Conservation (phyloP, 2,797 vertebrate species). For the Crenichthys baileyi region DNA sequence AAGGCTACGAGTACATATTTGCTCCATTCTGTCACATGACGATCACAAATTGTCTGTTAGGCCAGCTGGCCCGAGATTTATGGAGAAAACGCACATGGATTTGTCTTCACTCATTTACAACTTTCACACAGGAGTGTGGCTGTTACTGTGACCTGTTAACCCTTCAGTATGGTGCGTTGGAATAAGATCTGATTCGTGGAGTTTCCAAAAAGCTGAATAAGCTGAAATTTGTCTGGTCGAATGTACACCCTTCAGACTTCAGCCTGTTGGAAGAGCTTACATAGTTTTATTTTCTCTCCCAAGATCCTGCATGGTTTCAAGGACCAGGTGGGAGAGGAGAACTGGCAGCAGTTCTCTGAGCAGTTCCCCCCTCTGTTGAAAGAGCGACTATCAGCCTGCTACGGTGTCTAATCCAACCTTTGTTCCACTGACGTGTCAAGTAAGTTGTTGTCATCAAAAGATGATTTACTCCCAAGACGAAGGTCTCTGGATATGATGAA, state of each 20-base stretch:
- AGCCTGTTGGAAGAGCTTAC: not conserved
- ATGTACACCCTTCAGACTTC: not conserved
- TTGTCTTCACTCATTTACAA: too few species aligned
- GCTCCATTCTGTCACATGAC: too few species aligned
- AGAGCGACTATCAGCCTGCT: constrained; percentile 93
- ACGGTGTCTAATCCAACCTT: constrained; percentile 86
- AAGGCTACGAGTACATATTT: too few species aligned
- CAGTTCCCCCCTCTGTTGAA: constrained; percentile 95
- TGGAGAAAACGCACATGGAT: too few species aligned
- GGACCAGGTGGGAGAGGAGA: constrained; percentile 95
- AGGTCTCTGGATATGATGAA: constrained; percentile 70
- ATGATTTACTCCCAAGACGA: rapidly evolving
- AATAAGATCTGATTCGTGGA: too few species aligned
- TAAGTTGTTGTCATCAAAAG: constrained; percentile 39
- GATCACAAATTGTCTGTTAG: too few species aligned
- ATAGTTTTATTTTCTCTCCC: not conserved
- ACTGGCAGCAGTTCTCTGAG: constrained; percentile 97
- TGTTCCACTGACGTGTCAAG: constrained; percentile 74
- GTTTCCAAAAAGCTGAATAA: too few species aligned
- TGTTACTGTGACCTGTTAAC: too few species aligned
- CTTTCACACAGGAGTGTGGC: too few species aligned
- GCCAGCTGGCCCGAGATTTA: too few species aligned
- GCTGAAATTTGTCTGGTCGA: too few species aligned
- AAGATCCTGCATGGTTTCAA: constrained; percentile 97
- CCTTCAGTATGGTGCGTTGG: too few species aligned